phyloP scores from a whole-genome alignment of 2,797 vertebrate genomes.

The Eospalax fontanierii region DNA sequence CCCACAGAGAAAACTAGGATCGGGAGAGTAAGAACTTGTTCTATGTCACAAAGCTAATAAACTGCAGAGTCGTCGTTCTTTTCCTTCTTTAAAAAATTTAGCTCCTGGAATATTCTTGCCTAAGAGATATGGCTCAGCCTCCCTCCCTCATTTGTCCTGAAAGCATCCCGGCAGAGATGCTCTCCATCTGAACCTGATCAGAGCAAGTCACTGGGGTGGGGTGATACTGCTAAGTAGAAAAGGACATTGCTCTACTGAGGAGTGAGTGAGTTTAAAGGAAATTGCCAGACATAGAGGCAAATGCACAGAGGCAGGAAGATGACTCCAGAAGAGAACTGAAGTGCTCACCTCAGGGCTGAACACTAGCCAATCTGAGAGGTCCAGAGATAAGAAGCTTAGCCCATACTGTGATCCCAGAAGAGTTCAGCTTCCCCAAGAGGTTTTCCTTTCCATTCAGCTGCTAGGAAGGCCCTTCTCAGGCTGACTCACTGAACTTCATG shows the following conservation, averaged over 20 bases:
- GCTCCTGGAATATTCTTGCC: background rate
- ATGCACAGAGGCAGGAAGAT: background rate
- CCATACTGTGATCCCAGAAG: background rate
- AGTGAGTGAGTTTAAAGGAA: slow-evolving; percentile 7
- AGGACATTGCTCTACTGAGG: background rate
- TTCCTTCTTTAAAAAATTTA: background rate
- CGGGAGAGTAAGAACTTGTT: background rate
- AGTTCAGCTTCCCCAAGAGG: background rate
- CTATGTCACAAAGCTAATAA: background rate
- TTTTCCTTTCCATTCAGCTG: background rate
- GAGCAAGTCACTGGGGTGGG: background rate
- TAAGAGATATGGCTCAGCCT: background rate
- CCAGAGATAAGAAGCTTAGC: background rate
- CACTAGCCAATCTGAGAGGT: background rate
- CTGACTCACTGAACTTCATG: background rate
- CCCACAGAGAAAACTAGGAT: background rate
- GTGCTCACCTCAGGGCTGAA: background rate
- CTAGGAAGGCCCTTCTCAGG: background rate
- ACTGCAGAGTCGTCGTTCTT: background rate
- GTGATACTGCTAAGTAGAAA: background rate
- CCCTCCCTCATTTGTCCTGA: background rate
- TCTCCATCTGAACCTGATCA: background rate
- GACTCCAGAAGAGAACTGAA: background rate
- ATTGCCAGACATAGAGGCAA: background rate
- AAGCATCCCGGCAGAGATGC: background rate